Evolutionary conservation across 2,797 vertebrate genomes (phyloP), one percentile per base, ranked within the genome.

Genomic region (Yasuhikotakia modesta): DNA sequence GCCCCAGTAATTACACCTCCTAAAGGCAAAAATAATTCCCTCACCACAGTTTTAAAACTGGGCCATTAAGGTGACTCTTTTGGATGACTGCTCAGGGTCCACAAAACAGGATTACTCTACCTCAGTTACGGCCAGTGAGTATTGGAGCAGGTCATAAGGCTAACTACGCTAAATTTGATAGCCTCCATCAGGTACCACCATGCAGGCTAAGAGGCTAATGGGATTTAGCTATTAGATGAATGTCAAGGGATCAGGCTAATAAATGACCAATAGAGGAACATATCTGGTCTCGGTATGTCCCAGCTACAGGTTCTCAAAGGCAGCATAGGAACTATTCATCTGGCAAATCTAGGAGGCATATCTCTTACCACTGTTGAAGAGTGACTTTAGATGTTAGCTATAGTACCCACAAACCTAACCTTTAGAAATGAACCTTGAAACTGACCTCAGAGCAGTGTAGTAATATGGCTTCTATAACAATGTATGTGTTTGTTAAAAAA

Each of bases 21-120:
- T 17, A n/a, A 52, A n/a, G 17, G 27, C 27, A 17, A 11, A 3
- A 27, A 58, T 13, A 27, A 58, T 61, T 43, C 19, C 14, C 35
- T 57, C 13, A n/a, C 61, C 46, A 69, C 11, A 73, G 21, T 24
- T 30, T 73, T 19, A 60, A 66, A 45, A 61, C 39, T 17, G 32
- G 32, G 32, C 66, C n/a, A 21, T 64, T 78, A 73, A 79, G 80
- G 7, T 45, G 73, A 75, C 35, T 57, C 8, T 70, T 73, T 79
- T 27, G 50, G 27, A 73, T 68, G 73, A 65, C 77, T 75, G 50
- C 67, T 46, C 22, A 58, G 45, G 61, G 46, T 55, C 39, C 21
- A 32, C 64, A 61, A 83, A 86, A 84, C 60, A 76, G 43, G 71
- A 86, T 87, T 87, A 86, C 27, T 35, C 48, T 69, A 48, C 83